A percentile compares a stretch with the other conserved stretches of the same genome.
These are phyloP conservation scores for Phrynocephalus forsythii DNA, from an alignment of 2,797 vertebrate genomes.

Conservation along the genomic window DNA sequence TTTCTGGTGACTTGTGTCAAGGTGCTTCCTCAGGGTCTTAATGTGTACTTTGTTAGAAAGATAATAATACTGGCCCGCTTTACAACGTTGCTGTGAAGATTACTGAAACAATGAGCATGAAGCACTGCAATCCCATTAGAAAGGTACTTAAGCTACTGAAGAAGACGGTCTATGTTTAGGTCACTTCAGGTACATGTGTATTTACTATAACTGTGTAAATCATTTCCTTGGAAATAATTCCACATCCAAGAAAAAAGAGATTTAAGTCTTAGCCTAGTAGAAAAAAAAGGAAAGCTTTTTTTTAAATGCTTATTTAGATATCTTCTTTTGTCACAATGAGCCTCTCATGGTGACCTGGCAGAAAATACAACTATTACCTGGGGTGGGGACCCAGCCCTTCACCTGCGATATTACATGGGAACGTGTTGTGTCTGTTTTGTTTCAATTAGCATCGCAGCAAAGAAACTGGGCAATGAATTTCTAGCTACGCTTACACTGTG, in stretches of 20 bases:
- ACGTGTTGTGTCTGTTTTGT: neutral
- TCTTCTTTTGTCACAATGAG: neutral
- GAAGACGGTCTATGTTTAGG: neutral
- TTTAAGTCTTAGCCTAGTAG: neutral
- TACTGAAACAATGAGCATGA: neutral
- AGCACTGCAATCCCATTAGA: neutral
- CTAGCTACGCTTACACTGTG: conserved; percentile 9
- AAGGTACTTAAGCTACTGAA: neutral
- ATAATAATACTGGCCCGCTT: neutral
- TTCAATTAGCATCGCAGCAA: conserved; percentile 10
- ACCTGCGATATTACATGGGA: neutral
- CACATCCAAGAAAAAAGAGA: neutral
- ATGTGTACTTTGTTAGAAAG: neutral
- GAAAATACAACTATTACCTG: neutral
- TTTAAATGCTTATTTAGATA: neutral
- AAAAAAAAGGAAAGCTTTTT: neutral
- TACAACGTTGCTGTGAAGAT: neutral
- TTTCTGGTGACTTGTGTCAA: neutral
- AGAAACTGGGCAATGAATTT: conserved; percentile 27
- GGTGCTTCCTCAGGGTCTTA: neutral
- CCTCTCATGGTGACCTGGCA: neutral
- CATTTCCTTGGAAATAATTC: conserved; percentile 12
- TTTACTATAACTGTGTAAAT: neutral
- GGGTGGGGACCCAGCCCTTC: neutral
- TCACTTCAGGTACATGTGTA: neutral